Evolutionary conservation across 2,797 vertebrate genomes (phyloP).

Genomic region (Heliangelus exortis): DNA sequence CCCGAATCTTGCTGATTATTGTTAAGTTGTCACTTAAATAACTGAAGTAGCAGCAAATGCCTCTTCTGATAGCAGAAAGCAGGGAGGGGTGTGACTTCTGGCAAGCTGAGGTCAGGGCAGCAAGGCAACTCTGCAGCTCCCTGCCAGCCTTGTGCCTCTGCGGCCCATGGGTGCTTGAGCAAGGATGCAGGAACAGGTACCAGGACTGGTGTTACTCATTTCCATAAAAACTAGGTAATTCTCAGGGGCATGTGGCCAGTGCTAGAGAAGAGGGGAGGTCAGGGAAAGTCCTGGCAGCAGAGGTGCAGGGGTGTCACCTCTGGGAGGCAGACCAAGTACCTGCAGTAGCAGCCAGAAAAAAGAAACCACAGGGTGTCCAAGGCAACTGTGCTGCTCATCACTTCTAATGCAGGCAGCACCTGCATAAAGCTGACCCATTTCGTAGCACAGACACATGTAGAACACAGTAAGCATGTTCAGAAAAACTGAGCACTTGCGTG

Average conservation of each 20-base stretch:
- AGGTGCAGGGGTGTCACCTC: not conserved
- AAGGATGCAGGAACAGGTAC: fast-evolving
- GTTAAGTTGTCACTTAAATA: not conserved
- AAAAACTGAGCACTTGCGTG: not conserved
- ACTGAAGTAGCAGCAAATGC: not conserved
- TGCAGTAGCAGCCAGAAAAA: not conserved
- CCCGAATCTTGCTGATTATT: not conserved
- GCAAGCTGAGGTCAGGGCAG: not conserved
- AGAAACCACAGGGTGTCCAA: not conserved
- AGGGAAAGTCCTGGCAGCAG: not conserved
- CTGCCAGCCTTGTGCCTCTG: not conserved
- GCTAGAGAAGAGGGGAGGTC: not conserved
- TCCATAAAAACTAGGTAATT: not conserved
- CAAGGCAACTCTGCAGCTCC: fast-evolving
- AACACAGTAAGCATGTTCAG: not conserved
- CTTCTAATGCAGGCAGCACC: fast-evolving
- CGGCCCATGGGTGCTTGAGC: fast-evolving
- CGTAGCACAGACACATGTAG: not conserved
- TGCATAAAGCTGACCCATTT: fast-evolving
- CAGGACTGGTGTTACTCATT: not conserved
- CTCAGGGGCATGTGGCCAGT: fast-evolving
- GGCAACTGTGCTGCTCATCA: not conserved
- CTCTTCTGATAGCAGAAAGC: not conserved
- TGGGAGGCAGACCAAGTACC: not conserved
- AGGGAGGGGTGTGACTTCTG: not conserved